phyloP scores from a whole-genome alignment of 2,113 vertebrate genomes.

The Myocastor coypus region DNA sequence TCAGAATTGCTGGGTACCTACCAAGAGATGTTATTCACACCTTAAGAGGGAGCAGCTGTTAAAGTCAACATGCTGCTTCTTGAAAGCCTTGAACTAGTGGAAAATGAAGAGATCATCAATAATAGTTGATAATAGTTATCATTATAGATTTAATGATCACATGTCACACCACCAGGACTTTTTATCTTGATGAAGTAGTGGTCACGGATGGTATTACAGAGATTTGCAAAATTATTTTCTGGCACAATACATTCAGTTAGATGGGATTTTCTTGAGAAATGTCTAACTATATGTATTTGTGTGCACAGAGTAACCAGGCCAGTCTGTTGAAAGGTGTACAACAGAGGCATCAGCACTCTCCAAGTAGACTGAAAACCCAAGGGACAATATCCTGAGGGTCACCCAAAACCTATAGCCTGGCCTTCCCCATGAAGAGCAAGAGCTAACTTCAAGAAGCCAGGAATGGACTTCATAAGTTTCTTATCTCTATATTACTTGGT shows the following conservation, averaged over 20 bases:
- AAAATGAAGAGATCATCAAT: constrained; percentile 35
- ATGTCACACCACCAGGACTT: constrained; percentile 32
- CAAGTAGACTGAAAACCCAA: background rate
- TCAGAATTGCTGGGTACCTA: background rate
- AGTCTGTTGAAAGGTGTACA: constrained; percentile 25
- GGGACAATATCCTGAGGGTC: background rate
- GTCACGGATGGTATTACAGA: background rate
- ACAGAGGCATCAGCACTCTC: background rate
- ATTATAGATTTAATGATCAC: background rate
- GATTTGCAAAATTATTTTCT: constrained; percentile 16
- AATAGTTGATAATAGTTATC: constrained; percentile 18
- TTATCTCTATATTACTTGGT: constrained; percentile 28
- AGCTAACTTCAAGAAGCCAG: background rate
- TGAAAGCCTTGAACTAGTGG: background rate
- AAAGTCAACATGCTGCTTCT: background rate
- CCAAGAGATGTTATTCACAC: background rate
- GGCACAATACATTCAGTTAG: background rate
- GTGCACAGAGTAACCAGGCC: background rate
- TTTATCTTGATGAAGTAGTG: background rate
- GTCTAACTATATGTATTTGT: background rate
- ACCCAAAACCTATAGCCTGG: background rate
- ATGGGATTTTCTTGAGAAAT: constrained; percentile 4
- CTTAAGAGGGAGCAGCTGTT: background rate
- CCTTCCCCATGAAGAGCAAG: constrained; percentile 36
- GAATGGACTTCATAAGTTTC: constrained; percentile 20